Conservation (phyloP, 2,113 vertebrate genomes). For the Empidonax alnorum region DNA sequence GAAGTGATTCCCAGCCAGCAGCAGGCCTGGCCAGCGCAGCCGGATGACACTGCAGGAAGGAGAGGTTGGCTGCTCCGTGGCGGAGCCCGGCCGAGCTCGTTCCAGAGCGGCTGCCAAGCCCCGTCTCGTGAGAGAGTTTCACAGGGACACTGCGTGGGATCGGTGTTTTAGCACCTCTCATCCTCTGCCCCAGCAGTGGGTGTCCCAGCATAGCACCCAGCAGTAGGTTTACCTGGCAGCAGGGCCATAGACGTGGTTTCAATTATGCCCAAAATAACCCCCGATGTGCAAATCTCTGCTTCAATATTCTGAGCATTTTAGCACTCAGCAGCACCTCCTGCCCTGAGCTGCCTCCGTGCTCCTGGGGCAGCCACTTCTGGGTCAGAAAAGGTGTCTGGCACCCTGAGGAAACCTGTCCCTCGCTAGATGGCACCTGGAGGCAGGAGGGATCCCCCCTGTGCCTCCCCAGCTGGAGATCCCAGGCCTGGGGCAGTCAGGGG, state of each 20-base stretch:
- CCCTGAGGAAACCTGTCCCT: not conserved
- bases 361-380: not conserved
- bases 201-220: not conserved
- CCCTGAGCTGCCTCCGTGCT: not conserved
- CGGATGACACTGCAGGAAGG: slow-evolving; percentile 37
- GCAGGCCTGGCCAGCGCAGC: not conserved
- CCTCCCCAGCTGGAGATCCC: not conserved
- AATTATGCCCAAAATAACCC: not conserved
- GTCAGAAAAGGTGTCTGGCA: not conserved
- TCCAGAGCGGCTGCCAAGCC: slow-evolving; percentile 20
- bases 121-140: not conserved
- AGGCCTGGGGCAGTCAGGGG: not conserved
- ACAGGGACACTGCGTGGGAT: rapidly evolving
- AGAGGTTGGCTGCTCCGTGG: slow-evolving; percentile 11
- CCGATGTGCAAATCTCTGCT: not conserved
- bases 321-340: not conserved
- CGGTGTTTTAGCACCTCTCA: not conserved
- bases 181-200: not conserved
- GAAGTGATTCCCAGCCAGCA: slow-evolving; percentile 28
- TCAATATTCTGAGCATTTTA: not conserved
- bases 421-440: not conserved
- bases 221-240: not conserved
- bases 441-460: rapidly evolving
- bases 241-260: not conserved
- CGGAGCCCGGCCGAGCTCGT: not conserved